Evolutionary conservation across 2,888 invertebrate species (phyloP).

Genomic region (Drosophila anceps): DNA sequence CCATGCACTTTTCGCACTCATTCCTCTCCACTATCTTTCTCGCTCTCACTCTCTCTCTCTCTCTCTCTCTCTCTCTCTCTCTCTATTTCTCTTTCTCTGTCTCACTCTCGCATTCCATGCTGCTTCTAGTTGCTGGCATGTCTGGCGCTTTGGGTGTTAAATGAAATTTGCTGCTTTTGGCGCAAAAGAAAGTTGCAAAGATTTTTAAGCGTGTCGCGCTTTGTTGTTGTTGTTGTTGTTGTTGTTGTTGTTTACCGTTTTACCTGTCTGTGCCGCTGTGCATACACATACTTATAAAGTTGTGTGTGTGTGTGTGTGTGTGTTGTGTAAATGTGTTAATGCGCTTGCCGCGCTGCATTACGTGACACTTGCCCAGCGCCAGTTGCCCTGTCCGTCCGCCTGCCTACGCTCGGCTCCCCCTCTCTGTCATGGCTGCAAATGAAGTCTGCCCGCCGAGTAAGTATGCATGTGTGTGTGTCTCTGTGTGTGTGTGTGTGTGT

Average conservation of each 20-base stretch:
- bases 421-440: constrained; percentile 53
- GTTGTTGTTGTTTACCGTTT: constrained; percentile 25
- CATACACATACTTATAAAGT: background rate
- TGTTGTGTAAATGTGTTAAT: constrained; percentile 67
- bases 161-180: constrained; percentile 79
- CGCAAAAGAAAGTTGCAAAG: constrained; percentile 79
- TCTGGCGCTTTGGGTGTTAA: constrained; percentile 68
- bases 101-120: background rate
- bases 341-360: constrained; percentile 69
- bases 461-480: constrained; percentile 6
- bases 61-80: background rate
- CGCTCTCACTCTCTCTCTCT: background rate
- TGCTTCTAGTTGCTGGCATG: constrained; percentile 28
- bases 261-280: constrained; percentile 30
- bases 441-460: constrained; percentile 60
- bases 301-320: constrained; percentile 27
- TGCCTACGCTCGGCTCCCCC: background rate
- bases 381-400: constrained; percentile 1
- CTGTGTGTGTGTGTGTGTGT: constrained; percentile 12
- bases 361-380: constrained; percentile 63
- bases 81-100: background rate
- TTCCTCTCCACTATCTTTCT: constrained; percentile 10
- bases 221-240: constrained; percentile 29
- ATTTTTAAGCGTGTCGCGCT: constrained; percentile 75
- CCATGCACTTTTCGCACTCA: constrained; percentile 72